Conservation (phyloP, 2,797 vertebrate genomes). For the Thripadectes ignobilis region DNA sequence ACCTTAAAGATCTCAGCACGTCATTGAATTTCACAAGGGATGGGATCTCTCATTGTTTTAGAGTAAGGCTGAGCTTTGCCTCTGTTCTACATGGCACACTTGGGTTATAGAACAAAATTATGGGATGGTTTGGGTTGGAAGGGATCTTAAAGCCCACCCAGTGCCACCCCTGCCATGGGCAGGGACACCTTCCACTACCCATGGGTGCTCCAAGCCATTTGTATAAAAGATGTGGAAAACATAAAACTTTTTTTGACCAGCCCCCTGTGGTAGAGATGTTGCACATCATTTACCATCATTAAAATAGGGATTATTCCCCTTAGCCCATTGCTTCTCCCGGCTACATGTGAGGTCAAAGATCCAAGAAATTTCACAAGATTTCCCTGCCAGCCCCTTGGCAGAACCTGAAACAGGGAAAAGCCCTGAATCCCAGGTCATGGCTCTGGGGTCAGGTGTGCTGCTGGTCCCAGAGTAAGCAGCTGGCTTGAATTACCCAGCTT, state of each 20-base stretch:
- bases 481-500: not conserved
- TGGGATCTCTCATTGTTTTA: not conserved
- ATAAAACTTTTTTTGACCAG: not conserved
- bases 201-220: not conserved
- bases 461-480: not conserved
- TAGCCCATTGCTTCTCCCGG: not conserved
- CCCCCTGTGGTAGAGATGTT: not conserved
- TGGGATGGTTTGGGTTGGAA: not conserved
- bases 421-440: not conserved
- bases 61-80: not conserved
- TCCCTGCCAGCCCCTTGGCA: not conserved
- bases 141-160: not conserved
- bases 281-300: not conserved
- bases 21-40: not conserved
- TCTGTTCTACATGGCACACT: fast-evolving
- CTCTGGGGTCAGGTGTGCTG: not conserved
- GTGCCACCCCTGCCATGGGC: not conserved
- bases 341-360: not conserved
- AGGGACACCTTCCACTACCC: not conserved
- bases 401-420: not conserved
- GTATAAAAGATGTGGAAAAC: not conserved
- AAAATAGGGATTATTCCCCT: not conserved
- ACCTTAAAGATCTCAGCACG: not conserved
- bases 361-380: not conserved
- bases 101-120: not conserved